Evolutionary conservation across 2,797 vertebrate genomes (phyloP), one percentile per base, ranked within the genome.

Genomic region (Eulemur mongoz): DNA sequence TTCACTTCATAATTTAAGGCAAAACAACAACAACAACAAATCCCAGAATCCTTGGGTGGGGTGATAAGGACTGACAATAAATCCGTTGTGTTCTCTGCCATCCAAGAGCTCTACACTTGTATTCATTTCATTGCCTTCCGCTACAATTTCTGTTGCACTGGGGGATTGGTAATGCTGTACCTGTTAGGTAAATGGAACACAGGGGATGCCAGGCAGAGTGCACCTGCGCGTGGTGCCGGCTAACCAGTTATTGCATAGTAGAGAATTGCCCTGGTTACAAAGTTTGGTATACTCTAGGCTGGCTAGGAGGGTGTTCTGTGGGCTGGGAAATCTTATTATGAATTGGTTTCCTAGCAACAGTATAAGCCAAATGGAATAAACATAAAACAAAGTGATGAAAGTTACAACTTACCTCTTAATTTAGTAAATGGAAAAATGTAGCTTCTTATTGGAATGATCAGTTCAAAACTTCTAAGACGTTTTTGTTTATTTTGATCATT

Each of bases 361-460:
- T 84, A 54, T 89, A 95, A 75, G 57, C 94, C 89, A 81, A 87
- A 48, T 84, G 75, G 67, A 96, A 96, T 95, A 97, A 97, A 93
- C 91, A 96, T 89, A 93, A 94, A 96, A 97, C 75, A 93, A 78
- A 98, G 75, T 45, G 81, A 86, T 91, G 90, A 93, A 95, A 95
- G 79, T 96, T 81, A 78, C 25, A 82, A 73, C 45, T 61, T 94
- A 94, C 45, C 67, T 86, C 83, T 96, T 90, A 89, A 81, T n/a
- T 52, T 91, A 88, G 96, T 92, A 89, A 89, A 27, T 91, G 81
- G 88, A 94, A 96, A 97, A 95, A 86, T 89, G 35, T 65, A 70
- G 81, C 45, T 32, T 89, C 40, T 86, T 82, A 14, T 35, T 85
- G 69, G 43, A 85, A n/a, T 38, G 35, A 82, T 91, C 48, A 84